Conservation (phyloP, 2,113 vertebrate species). For the Romanogobio albipinnatus region DNA sequence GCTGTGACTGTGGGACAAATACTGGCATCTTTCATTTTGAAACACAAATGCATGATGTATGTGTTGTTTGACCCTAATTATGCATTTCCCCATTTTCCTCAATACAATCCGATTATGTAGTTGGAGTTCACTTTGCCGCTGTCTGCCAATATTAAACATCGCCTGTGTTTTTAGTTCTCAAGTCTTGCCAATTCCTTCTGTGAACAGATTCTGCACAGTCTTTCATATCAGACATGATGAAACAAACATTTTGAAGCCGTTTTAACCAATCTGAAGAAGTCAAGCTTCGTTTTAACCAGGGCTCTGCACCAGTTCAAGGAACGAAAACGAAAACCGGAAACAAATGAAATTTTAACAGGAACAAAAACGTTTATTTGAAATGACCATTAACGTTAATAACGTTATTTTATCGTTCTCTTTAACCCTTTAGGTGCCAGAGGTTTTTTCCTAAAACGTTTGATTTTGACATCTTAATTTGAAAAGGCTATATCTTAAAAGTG, state of each 20-base stretch:
- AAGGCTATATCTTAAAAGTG: too few relatives aligned
- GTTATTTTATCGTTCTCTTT: too few relatives aligned
- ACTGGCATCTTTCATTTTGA: constrained; percentile 38
- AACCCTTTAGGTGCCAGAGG: too few relatives aligned
- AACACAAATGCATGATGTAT: constrained; percentile 13
- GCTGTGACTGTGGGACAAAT: constrained; percentile 23
- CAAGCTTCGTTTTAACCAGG: not conserved
- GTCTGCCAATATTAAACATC: constrained; percentile 36
- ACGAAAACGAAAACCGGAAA: too few relatives aligned
- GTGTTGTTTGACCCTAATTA: constrained; percentile 47
- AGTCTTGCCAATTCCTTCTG: constrained; percentile 41
- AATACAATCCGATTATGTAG: constrained; percentile 31
- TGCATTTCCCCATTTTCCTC: not conserved
- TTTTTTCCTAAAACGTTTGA: too few relatives aligned
- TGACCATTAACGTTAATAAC: too few relatives aligned
- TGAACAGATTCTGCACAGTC: constrained; percentile 43
- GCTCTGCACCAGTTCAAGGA: too few relatives aligned
- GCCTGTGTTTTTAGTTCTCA: constrained; percentile 10
- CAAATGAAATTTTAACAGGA: too few relatives aligned
- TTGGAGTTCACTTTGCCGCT: constrained; percentile 28
- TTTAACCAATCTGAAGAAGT: not conserved
- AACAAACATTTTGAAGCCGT: not conserved
- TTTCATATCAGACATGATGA: constrained; percentile 34
- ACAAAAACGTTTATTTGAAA: too few relatives aligned
- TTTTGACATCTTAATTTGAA: too few relatives aligned